Conservation (phyloP, 1,140 invertebrate species). For the Drosophila pandora region DNA sequence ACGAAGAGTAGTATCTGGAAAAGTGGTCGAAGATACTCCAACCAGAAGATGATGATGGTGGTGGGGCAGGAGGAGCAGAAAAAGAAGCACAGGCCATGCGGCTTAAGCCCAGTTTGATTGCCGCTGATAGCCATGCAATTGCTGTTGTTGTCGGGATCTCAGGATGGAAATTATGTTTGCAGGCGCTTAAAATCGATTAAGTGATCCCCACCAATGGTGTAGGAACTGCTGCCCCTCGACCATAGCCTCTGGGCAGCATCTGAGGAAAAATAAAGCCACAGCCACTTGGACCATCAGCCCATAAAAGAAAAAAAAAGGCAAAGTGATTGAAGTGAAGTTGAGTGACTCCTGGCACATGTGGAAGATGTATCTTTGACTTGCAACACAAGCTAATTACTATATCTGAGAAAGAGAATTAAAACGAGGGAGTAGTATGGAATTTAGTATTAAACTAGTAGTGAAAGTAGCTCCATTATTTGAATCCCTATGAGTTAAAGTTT, state of each 20-base stretch:
- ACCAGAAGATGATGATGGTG: conserved; percentile 15
- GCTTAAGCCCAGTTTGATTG: conserved; percentile 76
- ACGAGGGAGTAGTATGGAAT: background rate
- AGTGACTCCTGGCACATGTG: conserved; percentile 28
- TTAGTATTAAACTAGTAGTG: no score
- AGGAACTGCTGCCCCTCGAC: conserved; percentile 11
- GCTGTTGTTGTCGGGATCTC: conserved; percentile 45
- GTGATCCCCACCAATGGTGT: conserved; percentile 66
- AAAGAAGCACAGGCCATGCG: conserved; percentile 16
- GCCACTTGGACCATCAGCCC: conserved; percentile 12
- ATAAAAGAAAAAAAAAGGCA: background rate
- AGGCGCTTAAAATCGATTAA: conserved; percentile 77
- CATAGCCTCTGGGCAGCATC: background rate
- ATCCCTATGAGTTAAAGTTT: background rate
- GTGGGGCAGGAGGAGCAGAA: background rate
- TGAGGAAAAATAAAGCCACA: conserved; percentile 8
- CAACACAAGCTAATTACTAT: conserved; percentile 26
- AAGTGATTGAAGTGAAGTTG: conserved; percentile 33
- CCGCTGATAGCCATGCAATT: conserved; percentile 79
- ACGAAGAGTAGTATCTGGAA: background rate
- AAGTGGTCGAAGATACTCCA: conserved; percentile 1
- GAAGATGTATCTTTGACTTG: conserved; percentile 17
- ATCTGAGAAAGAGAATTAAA: conserved; percentile 4
- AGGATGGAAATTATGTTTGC: conserved; percentile 65
- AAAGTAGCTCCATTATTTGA: background rate